Evolutionary conservation across 1,140 invertebrate species (phyloP).

Genomic region (Hirudo medicinalis): DNA sequence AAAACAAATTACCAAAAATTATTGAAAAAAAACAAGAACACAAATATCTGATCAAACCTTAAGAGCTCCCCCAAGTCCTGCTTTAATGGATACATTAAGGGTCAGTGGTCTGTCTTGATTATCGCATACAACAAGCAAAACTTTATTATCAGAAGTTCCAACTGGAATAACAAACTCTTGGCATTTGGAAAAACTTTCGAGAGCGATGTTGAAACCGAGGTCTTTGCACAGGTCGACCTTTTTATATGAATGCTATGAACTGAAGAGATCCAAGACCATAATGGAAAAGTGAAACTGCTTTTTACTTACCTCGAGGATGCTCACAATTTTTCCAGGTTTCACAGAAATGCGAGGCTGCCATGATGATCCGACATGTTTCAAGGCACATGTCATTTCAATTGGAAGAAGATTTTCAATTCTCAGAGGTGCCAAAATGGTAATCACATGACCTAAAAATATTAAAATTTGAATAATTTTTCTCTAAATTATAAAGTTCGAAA

Average conservation of each 20-base stretch:
- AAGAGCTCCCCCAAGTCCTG: conserved; percentile 45
- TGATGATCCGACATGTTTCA: conserved; percentile 14
- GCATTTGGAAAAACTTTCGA: conserved; percentile 67
- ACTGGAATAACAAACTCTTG: conserved; percentile 47
- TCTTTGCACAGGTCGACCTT: conserved; percentile 56
- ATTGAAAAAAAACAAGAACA: background rate
- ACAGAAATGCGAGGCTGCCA: conserved; percentile 44
- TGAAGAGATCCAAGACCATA: too few species aligned
- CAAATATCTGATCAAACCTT: conserved; percentile 38
- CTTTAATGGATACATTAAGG: conserved; percentile 52
- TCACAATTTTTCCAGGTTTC: conserved; percentile 47
- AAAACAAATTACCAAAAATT: too few species aligned
- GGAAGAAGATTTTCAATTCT: conserved; percentile 55
- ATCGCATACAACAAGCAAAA: conserved; percentile 55
- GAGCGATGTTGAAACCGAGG: conserved; percentile 56
- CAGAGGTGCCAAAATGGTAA: conserved; percentile 67
- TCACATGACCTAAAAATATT: conserved; percentile 60
- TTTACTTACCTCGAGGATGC: conserved; percentile 21
- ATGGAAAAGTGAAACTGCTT: background rate
- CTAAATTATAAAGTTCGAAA: conserved; percentile 19
- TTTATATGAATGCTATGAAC: background rate
- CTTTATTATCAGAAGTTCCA: conserved; percentile 42
- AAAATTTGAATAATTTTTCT: conserved; percentile 26
- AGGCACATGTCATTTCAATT: conserved; percentile 46
- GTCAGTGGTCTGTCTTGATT: conserved; percentile 55